Conservation (phyloP, 2,888 invertebrate genomes). For the Euclidia mi region DNA sequence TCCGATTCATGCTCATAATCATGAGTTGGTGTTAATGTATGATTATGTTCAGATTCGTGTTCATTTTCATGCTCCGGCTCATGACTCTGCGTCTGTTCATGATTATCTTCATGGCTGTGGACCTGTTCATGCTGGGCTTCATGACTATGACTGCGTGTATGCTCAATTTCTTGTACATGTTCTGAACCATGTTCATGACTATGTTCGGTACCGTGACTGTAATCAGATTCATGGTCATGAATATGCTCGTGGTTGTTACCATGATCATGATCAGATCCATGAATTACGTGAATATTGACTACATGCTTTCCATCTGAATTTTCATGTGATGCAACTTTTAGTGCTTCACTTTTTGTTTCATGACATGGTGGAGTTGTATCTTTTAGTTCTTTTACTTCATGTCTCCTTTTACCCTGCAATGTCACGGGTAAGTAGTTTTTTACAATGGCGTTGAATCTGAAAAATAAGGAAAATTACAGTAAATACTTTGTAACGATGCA, state of each 20-base stretch:
- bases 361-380: slow-evolving; percentile 58
- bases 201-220: too few relatives aligned
- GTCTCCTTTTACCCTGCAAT: slow-evolving; percentile 39
- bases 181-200: not conserved
- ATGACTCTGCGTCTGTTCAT: not conserved
- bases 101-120: not conserved
- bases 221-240: too few relatives aligned
- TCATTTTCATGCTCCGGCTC: not conserved
- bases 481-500: not conserved
- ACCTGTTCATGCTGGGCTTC: not conserved
- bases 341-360: slow-evolving; percentile 68
- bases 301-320: not conserved
- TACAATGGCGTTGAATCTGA: slow-evolving; percentile 82
- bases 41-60: not conserved
- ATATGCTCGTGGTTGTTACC: not conserved
- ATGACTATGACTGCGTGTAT: not conserved
- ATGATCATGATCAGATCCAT: not conserved
- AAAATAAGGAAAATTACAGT: slow-evolving; percentile 19
- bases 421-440: slow-evolving; percentile 71
- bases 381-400: slow-evolving; percentile 34
- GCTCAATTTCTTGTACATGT: slow-evolving; percentile 3
- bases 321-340: slow-evolving; percentile 47
- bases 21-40: not conserved
- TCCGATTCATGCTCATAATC: not conserved
- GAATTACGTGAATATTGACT: not conserved